Base-by-base conservation (phyloP, 2,113 vertebrate genomes). In the Eleginops maclovinus region DNA sequence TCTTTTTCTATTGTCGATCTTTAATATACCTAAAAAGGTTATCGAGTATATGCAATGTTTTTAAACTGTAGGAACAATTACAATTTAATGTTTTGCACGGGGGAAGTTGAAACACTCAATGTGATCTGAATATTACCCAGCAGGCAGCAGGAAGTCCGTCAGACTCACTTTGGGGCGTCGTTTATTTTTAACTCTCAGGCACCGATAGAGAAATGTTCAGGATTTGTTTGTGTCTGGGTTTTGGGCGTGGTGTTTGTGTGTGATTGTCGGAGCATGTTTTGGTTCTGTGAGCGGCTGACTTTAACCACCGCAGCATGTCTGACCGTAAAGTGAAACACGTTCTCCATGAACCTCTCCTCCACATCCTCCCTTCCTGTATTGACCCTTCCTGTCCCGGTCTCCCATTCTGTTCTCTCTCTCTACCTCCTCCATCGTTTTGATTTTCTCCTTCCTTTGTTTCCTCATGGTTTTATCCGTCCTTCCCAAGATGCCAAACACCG, bases 401-500 rank as follows among this genome's bases (percentile, higher is more conserved):
- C 15, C 59, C 47, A 26, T 15, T 14, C 77, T 7, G 12, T 53
- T 12, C n/a, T 49, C 11, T 3, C 19, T 36, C 56, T 72, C 8
- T 0, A 0, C 47, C 19, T 28, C 71, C 19, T 53, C 44, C 12
- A 7, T n/a, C 21, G 24, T n/a, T 60, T 21, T 14, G n/a, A 26
- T 11, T 22, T 6, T 17, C 11, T 40, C 22, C n/a, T n/a, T 40
- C 24, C 4, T 55, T 31, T 74, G 19, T 19, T 16, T 17, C 15
- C 44, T 70, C 61, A 58, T 28, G 31, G 0, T 40, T 17, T 14
- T 71, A 0, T 46, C 0, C 47, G 14, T 65, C 49, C 26, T 11
- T 67, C 70, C 47, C 3, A 86, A 99, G 98, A 99, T 91, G 94
- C 96, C 93, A 99, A 97, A 93, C 96, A 97, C 77, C 97, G 95